Conservation (phyloP, 1,140 invertebrate genomes). For the Bacillus rossius region DNA sequence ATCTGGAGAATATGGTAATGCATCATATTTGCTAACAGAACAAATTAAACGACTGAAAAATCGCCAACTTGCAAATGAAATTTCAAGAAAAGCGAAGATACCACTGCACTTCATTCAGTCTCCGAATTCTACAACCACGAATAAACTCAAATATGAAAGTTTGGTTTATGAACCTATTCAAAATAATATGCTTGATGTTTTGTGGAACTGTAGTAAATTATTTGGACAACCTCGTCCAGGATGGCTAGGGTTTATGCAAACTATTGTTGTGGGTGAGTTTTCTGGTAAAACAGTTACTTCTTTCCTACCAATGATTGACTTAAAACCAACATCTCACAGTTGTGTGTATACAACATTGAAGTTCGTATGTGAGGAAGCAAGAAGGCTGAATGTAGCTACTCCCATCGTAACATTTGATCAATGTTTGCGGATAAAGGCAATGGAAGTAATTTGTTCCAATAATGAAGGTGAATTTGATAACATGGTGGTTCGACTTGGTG, state of each 20-base stretch:
- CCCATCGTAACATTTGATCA: slow-evolving; percentile 27
- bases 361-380: slow-evolving; percentile 10
- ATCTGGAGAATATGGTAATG: neutral
- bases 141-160: neutral
- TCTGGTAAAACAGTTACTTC: slow-evolving; percentile 19
- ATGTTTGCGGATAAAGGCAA: slow-evolving; percentile 42
- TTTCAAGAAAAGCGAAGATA: neutral
- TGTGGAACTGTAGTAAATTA: too few species aligned
- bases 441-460: slow-evolving; percentile 34
- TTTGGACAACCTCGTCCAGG: slow-evolving; percentile 14
- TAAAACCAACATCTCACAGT: too few species aligned
- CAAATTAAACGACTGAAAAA: neutral
- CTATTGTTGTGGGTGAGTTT: slow-evolving; percentile 18
- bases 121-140: too few species aligned
- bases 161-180: neutral
- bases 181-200: too few species aligned
- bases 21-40: neutral
- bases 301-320: slow-evolving; percentile 21
- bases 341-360: slow-evolving; percentile 23
- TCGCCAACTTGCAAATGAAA: neutral
- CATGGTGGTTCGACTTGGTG: slow-evolving; percentile 25
- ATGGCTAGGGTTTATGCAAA: slow-evolving; percentile 31
- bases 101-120: neutral
- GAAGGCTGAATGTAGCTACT: slow-evolving; percentile 16
- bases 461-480: slow-evolving; percentile 6